Percentiles rank a stretch among this genome's conserved stretches.
phyloP scores from a whole-genome alignment of 2,113 vertebrate species.

The Paraplagusia blochii region DNA sequence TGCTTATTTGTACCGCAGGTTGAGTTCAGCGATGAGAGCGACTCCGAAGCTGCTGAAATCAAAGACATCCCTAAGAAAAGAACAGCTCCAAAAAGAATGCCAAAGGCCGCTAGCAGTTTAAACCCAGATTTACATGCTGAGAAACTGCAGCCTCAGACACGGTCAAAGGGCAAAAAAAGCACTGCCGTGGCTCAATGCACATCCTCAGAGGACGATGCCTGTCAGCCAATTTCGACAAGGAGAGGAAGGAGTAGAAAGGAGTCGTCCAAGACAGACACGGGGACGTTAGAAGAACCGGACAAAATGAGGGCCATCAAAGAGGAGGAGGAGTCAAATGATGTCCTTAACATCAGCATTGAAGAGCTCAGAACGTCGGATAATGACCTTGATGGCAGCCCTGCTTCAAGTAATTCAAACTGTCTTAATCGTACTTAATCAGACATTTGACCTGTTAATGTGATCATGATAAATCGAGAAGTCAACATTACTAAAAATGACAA shows the following conservation, averaged over 20 bases:
- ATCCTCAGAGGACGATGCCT: constrained; percentile 55
- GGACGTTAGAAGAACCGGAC: constrained; percentile 66
- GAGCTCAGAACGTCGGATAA: constrained; percentile 73
- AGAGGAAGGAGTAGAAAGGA: constrained; percentile 44
- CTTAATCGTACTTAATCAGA: neutral
- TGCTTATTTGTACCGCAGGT: constrained; percentile 72
- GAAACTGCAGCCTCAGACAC: constrained; percentile 35
- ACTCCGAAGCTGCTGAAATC: constrained; percentile 66
- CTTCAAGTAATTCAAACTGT: constrained; percentile 9
- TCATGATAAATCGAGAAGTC: no score
- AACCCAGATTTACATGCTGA: constrained; percentile 20
- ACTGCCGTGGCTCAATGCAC: neutral
- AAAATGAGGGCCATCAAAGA: constrained; percentile 77
- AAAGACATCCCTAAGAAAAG: constrained; percentile 43
- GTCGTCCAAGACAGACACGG: constrained; percentile 7
- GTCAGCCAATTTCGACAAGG: constrained; percentile 25
- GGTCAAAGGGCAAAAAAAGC: constrained; percentile 47
- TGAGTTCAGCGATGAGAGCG: constrained; percentile 88
- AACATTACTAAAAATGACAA: no score
- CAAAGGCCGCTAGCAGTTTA: constrained; percentile 15
- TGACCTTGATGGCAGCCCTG: constrained; percentile 68
- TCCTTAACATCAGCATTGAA: constrained; percentile 77
- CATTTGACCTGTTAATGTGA: constrained; percentile 23
- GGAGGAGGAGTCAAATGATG: constrained; percentile 54
- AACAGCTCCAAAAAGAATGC: constrained; percentile 28